Evolutionary conservation across 2,888 invertebrate species (phyloP).

Genomic region (Cephus runcator): DNA sequence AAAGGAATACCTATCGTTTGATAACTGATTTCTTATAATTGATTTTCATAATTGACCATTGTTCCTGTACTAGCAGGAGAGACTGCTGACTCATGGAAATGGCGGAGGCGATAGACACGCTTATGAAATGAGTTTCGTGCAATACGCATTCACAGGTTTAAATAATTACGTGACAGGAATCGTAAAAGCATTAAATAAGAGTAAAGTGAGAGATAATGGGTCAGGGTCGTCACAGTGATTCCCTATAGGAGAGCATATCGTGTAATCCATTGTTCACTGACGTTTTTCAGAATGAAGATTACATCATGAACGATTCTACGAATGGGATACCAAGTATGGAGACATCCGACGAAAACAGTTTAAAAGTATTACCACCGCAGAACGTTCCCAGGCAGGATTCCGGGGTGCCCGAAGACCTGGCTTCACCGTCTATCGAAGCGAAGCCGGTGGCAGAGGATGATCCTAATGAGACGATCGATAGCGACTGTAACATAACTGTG

Average conservation of each 20-base stretch:
- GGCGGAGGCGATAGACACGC: neutral
- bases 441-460: slow-evolving; percentile 38
- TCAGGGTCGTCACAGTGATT: neutral
- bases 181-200: neutral
- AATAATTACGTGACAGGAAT: neutral
- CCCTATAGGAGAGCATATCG: neutral
- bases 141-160: neutral
- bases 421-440: slow-evolving; percentile 40
- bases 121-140: neutral
- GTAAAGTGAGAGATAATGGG: neutral
- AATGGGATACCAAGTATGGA: slow-evolving; percentile 36
- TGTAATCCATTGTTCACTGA: neutral
- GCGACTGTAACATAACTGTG: slow-evolving; percentile 58
- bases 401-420: slow-evolving; percentile 57
- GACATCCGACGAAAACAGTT: slow-evolving; percentile 34
- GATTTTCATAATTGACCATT: neutral
- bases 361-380: slow-evolving; percentile 39
- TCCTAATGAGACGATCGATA: slow-evolving; percentile 46
- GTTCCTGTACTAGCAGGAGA: neutral
- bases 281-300: slow-evolving; percentile 27
- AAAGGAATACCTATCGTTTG: neutral
- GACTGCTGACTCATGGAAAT: neutral
- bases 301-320: slow-evolving; percentile 25
- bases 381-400: slow-evolving; percentile 58
- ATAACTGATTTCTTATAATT: neutral